Base-by-base conservation (phyloP, 1,140 invertebrate genomes). In the Ceratitis capitata region DNA sequence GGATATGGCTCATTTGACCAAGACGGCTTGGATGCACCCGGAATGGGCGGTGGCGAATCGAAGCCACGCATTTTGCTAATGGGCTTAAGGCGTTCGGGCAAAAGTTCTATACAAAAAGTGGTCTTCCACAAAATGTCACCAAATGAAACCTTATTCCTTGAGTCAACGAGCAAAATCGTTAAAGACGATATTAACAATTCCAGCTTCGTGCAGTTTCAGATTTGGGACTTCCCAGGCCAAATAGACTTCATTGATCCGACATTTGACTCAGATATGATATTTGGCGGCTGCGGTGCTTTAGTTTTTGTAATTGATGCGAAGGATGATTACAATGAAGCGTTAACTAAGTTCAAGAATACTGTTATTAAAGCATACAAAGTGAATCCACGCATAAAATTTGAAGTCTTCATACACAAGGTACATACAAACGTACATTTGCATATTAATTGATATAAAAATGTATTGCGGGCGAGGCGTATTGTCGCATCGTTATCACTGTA, bases 61-160 rank as follows among this genome's bases (percentile, higher is more conserved):
- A 98, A 98, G 91, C 98, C 98, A 39, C 94, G 97, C 88, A 99
- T 99, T 88, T 92, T 99, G 39, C 93, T 99, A 45, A 99, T 99
- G 98, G 98, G 98, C 16, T 93, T 99, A 39, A 94, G 98, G 91
- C 96, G 98, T 91, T 99, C 98, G 92, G 99, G 99, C 85, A 99
- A 99, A 93, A 99, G 98, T n/a, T 99, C 99, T 2, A 99, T 99
- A 90, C 98, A 99, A 92, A 99, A 99, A 94, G 99, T 99, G 10
- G 99, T 99, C 16, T 99, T 99, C 93, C 98, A 99, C 90, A 99
- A 99, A 94, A 99, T 99, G 97, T 99, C 98, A 14, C 99, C 99
- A 10, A 99, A 99, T 93, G 99, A 99, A 93, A 99, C 99, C 4
- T 93, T 99, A n/a, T 99, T 99, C 89, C 93, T 99, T 53, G 99